Percentiles rank a stretch among this genome's conserved stretches.
phyloP scores from a whole-genome alignment of 2,888 invertebrate genomes.

The Oasisia sp. region DNA sequence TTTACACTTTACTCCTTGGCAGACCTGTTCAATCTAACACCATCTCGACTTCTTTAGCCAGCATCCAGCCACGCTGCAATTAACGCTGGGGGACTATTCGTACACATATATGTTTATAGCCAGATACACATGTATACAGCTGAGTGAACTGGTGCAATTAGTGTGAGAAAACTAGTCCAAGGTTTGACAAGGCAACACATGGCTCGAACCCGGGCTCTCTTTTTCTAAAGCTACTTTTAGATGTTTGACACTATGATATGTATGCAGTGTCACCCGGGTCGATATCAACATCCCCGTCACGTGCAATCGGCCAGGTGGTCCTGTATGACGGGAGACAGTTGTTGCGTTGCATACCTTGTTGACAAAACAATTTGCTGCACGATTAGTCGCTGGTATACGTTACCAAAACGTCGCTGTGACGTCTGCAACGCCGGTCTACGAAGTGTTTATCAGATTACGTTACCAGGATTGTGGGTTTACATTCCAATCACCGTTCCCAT shows the following conservation, averaged over 20 bases:
- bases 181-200: no score
- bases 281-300: background rate
- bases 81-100: no score
- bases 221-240: no score
- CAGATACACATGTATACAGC: no score
- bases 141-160: no score
- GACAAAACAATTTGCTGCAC: background rate
- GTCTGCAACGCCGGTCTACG: background rate
- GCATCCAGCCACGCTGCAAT: no score
- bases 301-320: background rate
- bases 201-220: no score
- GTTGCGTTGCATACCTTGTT: background rate
- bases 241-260: background rate
- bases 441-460: background rate
- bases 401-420: background rate
- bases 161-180: no score
- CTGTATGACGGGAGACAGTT: background rate
- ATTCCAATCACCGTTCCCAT: background rate
- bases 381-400: background rate
- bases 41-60: no score
- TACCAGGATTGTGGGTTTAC: background rate
- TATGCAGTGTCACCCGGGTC: background rate
- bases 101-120: no score
- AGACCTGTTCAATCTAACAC: no score
- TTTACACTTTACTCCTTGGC: no score